Evolutionary conservation across 2,113 vertebrate genomes (phyloP), one percentile per base, ranked within the genome.

Genomic region (Aspidoscelis tigris): DNA sequence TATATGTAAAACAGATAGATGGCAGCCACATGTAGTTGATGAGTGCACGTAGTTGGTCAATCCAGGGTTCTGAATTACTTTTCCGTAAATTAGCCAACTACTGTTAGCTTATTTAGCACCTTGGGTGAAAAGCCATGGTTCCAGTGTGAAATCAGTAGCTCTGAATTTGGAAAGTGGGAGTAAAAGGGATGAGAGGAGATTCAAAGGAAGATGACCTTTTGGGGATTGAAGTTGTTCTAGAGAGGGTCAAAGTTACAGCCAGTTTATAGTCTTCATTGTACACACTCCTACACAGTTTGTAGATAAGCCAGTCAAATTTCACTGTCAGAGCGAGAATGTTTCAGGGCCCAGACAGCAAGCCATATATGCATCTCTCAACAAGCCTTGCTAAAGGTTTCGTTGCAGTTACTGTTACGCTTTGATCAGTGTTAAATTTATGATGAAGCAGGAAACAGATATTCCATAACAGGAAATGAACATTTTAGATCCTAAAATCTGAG

Each of bases 21-120:
- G 53, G 55, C 83, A 85, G 69, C 0, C 80, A 74, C 7, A 64
- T 44, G 16, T 70, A 33, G 61, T 61, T 66, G 50, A 33, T 33
- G 33, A 33, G 33, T 33, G 33, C 7, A 64, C 41, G 16, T 70
- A 33, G 61, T 61, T 66, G 50, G 43, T 20, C 12, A 83, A 20
- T 12, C 39, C 47, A 61, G 11, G 68, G 50, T 80, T 16, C n/a
- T 69, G 11, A 87, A 84, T 83, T 0, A 0, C n/a, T 85, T 69
- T 66, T 65, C 88, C 18, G 78, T 92, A 92, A 92, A 92, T 21
- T 87, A 81, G n/a, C 76, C 84, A 82, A 83, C 81, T 88, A 92
- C 68, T 64, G 80, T 86, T 80, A 83, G 78, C 84, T 94, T 95
- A 91, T 94, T 94, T 88, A 94, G 91, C 87, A 89, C 89, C 84